phyloP scores from a whole-genome alignment of 2,888 invertebrate genomes.

The Melipona beecheii region DNA sequence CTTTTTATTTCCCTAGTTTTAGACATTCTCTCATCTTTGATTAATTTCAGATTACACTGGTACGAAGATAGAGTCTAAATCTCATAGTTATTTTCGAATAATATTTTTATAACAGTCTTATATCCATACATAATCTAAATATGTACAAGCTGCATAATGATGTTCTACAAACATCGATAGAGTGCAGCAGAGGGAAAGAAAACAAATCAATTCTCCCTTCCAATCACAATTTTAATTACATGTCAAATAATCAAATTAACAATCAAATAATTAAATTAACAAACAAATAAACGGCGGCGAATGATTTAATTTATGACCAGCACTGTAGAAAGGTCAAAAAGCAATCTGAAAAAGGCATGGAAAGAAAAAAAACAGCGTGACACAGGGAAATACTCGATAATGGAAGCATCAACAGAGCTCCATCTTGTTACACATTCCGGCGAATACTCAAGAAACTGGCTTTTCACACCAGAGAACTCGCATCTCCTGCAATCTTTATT shows the following conservation, averaged over 20 bases:
- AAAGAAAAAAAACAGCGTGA: background rate
- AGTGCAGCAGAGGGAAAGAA: background rate
- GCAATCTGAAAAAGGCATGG: background rate
- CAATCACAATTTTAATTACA: too few species aligned
- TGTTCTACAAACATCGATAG: background rate
- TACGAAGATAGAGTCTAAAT: too few species aligned
- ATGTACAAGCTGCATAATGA: background rate
- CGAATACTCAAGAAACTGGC: slow-evolving; percentile 27
- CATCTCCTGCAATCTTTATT: slow-evolving; percentile 31
- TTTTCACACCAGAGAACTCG: slow-evolving; percentile 38
- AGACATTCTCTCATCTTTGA: too few species aligned
- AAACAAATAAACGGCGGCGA: background rate
- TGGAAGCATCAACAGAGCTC: slow-evolving; percentile 19
- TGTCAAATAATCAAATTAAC: background rate
- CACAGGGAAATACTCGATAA: background rate
- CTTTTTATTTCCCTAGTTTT: too few species aligned
- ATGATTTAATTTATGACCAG: background rate
- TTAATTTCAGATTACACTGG: too few species aligned
- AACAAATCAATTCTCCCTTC: background rate
- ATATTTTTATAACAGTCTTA: background rate
- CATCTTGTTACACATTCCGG: slow-evolving; percentile 44
- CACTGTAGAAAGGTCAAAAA: background rate
- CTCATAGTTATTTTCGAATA: background rate
- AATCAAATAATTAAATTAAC: background rate
- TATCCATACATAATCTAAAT: background rate